Conservation (phyloP, 92 coral and sea anemone genomes). For the Porites cylindrica region DNA sequence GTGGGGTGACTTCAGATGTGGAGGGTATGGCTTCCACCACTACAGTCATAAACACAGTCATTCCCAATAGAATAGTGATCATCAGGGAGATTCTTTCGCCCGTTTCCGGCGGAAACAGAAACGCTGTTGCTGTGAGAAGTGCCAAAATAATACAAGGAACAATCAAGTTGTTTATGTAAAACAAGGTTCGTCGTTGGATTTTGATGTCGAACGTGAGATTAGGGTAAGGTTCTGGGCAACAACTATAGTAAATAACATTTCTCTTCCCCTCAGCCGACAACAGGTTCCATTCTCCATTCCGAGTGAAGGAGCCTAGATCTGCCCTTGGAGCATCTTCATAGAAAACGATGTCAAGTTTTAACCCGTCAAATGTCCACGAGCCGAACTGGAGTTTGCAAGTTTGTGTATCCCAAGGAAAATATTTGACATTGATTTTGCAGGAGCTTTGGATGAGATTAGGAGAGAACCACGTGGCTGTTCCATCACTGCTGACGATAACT, state of each 20-base stretch:
- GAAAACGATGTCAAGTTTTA: constrained; percentile 71
- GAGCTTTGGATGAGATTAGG: constrained; percentile 79
- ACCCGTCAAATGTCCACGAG: constrained; percentile 79
- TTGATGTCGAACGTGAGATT: constrained; percentile 77
- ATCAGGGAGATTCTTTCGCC: constrained; percentile 97
- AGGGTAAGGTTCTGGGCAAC: constrained; percentile 83
- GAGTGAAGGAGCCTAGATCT: constrained; percentile 57
- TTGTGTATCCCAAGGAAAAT: constrained; percentile 93
- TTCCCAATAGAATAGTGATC: constrained; percentile 90
- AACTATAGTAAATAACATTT: constrained; percentile 64
- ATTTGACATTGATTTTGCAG: constrained; percentile 80
- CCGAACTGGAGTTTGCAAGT: constrained; percentile 82
- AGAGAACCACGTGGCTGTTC: constrained; percentile 81
- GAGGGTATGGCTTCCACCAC: constrained; percentile 97
- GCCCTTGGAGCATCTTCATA: constrained; percentile 39
- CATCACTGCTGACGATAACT: constrained; percentile 69
- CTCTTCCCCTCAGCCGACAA: constrained; percentile 68
- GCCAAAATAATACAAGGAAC: constrained; percentile 92
- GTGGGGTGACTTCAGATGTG: constrained; percentile 90
- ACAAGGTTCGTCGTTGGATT: constrained; percentile 80
- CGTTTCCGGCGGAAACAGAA: constrained; percentile 96
- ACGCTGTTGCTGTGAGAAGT: constrained; percentile 81
- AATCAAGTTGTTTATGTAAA: constrained; percentile 88
- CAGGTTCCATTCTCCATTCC: constrained; percentile 87
- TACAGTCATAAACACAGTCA: constrained; percentile 96